A percentile compares a stretch with the other conserved stretches of the same genome.
phyloP scores from a whole-genome alignment of 2,113 vertebrate genomes.

The Redunca redunca region DNA sequence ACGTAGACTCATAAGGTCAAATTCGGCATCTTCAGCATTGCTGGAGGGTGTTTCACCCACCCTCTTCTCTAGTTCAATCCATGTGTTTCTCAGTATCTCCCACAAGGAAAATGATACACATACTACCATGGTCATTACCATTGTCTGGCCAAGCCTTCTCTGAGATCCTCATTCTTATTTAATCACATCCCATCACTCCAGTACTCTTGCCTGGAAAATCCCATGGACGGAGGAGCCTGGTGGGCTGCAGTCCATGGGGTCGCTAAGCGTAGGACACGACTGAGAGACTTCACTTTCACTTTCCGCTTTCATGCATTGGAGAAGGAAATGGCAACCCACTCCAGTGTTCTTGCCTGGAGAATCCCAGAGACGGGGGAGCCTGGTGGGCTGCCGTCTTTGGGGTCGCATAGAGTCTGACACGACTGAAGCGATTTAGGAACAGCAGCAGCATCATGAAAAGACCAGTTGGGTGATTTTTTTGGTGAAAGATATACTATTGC shows the following conservation, averaged over 20 bases:
- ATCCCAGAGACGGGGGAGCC: too few relatives aligned
- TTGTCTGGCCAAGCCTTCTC: not conserved
- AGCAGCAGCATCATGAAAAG: too few relatives aligned
- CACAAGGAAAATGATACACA: not conserved
- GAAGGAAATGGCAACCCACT: too few relatives aligned
- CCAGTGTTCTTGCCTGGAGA: too few relatives aligned
- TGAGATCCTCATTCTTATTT: not conserved
- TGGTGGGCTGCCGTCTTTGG: too few relatives aligned
- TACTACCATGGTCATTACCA: not conserved
- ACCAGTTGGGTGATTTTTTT: not conserved
- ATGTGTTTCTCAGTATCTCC: not conserved
- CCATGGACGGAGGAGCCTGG: too few relatives aligned
- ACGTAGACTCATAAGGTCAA: not conserved
- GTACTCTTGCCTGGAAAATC: too few relatives aligned
- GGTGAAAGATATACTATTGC: not conserved
- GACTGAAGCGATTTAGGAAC: too few relatives aligned
- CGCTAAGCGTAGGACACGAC: accelerated
- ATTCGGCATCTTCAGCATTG: not conserved
- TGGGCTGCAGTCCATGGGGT: too few relatives aligned
- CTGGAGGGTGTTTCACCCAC: not conserved
- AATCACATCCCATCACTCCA: not conserved
- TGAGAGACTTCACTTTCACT: too few relatives aligned
- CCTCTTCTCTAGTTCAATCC: not conserved
- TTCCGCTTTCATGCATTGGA: too few relatives aligned
- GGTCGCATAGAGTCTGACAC: accelerated